Evolutionary conservation across 2,113 vertebrate genomes (phyloP).

Genomic region (Leuciscus idus): DNA sequence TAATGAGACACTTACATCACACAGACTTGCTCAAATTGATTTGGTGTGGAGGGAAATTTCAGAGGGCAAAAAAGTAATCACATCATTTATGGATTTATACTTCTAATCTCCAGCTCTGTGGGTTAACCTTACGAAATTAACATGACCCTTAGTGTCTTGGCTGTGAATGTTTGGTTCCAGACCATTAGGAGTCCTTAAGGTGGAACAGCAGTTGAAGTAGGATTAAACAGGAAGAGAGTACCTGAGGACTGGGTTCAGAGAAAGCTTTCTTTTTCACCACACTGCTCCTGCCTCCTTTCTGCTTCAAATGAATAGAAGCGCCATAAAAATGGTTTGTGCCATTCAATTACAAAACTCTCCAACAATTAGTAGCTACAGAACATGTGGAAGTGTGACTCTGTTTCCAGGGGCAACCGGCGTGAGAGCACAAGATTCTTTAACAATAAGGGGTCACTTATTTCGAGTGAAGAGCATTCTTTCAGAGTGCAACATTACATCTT

Average conservation of each 20-base stretch:
- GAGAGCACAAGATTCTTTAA: not conserved
- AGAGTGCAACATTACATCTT: slow-evolving; percentile 4
- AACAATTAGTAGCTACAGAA: slow-evolving; percentile 26
- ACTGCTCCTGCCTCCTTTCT: slow-evolving; percentile 47
- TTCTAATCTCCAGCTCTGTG: not conserved
- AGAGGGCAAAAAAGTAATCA: not conserved
- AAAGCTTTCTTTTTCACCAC: slow-evolving; percentile 35
- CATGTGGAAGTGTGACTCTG: not conserved
- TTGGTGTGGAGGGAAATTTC: not conserved
- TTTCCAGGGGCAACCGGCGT: slow-evolving; percentile 29
- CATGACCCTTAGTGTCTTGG: not conserved
- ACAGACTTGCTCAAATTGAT: not conserved
- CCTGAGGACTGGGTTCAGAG: slow-evolving; percentile 20
- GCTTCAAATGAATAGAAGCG: slow-evolving; percentile 49
- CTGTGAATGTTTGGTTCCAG: not conserved
- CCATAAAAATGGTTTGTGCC: slow-evolving; percentile 36
- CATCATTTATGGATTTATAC: not conserved
- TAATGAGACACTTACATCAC: not conserved
- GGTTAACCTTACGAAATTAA: not conserved
- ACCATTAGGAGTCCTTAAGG: slow-evolving; percentile 25
- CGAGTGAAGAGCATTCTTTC: not conserved
- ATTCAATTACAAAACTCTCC: slow-evolving; percentile 36
- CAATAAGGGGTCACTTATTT: not conserved
- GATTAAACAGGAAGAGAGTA: slow-evolving; percentile 9
- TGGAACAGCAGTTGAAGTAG: slow-evolving; percentile 11